A percentile compares a stretch with the other conserved stretches of the same genome.
Evolutionary conservation across 2,888 invertebrate genomes (phyloP).

Genomic region (Tuta absoluta): DNA sequence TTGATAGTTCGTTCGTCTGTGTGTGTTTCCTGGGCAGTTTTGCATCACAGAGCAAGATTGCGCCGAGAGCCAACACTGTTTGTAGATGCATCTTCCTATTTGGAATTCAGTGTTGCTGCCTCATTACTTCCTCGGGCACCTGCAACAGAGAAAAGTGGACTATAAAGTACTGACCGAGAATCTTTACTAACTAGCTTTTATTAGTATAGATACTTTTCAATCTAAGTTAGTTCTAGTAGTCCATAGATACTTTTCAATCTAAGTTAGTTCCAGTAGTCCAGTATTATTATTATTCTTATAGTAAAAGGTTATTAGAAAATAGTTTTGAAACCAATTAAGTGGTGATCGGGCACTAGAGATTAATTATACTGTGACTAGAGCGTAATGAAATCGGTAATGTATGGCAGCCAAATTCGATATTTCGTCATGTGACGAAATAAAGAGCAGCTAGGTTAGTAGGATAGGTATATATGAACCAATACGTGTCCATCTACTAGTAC

Average conservation of each 20-base stretch:
- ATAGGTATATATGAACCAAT: no score
- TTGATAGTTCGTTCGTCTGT: constrained; percentile 63
- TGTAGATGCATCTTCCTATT: constrained; percentile 63
- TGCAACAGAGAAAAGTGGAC: constrained; percentile 57
- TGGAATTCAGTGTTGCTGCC: constrained; percentile 40
- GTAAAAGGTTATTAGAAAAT: no score
- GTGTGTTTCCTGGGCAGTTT: constrained; percentile 64
- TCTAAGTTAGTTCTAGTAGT: not conserved
- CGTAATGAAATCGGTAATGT: no score
- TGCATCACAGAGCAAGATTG: constrained; percentile 69
- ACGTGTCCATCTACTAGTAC: no score
- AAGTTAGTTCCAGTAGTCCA: not conserved
- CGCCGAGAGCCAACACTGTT: constrained; percentile 62
- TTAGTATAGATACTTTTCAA: not conserved
- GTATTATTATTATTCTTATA: no score
- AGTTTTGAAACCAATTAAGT: no score
- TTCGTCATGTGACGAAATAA: no score
- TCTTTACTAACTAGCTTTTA: not conserved
- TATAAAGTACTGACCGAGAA: constrained; percentile 11
- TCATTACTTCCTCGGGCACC: constrained; percentile 64
- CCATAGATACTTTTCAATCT: not conserved
- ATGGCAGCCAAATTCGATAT: no score
- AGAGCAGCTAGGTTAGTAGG: no score
- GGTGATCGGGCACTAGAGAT: no score
- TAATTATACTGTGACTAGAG: no score